Base-by-base conservation (phyloP, 2,113 vertebrate species). In the Glaucidium brasilianum region DNA sequence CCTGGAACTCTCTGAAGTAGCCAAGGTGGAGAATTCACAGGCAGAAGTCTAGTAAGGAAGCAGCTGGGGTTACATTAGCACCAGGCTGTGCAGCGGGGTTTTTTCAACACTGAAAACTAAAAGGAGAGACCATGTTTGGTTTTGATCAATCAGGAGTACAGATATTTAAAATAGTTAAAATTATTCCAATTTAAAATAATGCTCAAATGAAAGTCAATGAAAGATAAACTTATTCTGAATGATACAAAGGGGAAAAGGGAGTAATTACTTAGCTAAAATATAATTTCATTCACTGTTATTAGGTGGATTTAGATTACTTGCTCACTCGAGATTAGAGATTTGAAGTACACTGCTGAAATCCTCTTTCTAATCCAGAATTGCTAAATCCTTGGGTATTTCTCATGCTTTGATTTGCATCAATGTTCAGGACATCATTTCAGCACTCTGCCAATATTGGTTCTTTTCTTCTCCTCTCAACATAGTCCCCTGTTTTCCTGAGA, bases 271-370 rank as follows among this genome's bases (percentile, higher is more conserved):
- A 94, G 88, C 91, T 59, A 52, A 90, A 34, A 15, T 72, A 29
- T 72, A 66, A 95, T 79, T 94, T 95, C 69, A 90, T 92, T 88
- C 92, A 69, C 63, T 85, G 67, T 91, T 96, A 97, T 96, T 97
- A 97, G 94, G 91, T 90, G 75, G 96, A 90, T 97, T 94, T 92
- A 95, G 92, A 93, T 92, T 97, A 91, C 56, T 96, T 67, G 88
- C 95, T 98, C 53, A 63, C 94, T 90, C 2, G 2, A 97, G 97
- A 97, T 97, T 97, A 97, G 95, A 74, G 50, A 87, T 92, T 96
- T 87, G 94, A 96, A 95, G 94, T 90, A 93, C 94, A 93, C 3
- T 59, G 84, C 91, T 95, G 94, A 97, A 97, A 97, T 97, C 97
- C 94, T 96, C 95, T 19, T n/a, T 85, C 74, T 86, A 91, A 95